Percentiles rank a stretch among this genome's conserved stretches.
These are phyloP conservation scores for Neria commutata DNA, from an alignment of 2,888 invertebrate genomes.

Conservation along the genomic window DNA sequence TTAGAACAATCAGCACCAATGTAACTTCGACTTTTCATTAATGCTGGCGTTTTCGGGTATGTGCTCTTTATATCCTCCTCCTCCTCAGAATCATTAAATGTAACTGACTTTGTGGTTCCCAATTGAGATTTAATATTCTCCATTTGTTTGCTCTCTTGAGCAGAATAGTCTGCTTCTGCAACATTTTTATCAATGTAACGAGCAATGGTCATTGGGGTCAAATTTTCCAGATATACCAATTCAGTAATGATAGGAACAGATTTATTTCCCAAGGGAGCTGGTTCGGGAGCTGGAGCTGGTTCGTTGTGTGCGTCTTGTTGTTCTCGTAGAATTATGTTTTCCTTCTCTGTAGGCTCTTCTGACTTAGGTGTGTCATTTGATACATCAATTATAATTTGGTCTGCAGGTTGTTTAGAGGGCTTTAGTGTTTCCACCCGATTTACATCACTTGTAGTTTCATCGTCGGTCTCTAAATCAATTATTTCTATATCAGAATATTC, in stretches of 20 bases:
- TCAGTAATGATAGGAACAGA: constrained; percentile 13
- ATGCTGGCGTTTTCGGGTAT: constrained; percentile 49
- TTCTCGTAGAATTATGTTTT: neutral
- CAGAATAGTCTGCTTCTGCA: neutral
- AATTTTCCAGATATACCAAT: neutral
- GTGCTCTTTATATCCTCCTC: constrained; percentile 32
- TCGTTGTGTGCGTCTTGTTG: constrained; percentile 3
- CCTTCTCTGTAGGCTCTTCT: neutral
- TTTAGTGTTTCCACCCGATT: neutral
- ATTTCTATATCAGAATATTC: too few relatives aligned
- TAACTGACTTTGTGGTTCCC: constrained; percentile 34
- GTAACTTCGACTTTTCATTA: constrained; percentile 34
- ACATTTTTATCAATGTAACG: neutral
- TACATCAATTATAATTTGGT: constrained; percentile 5
- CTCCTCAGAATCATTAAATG: constrained; percentile 32
- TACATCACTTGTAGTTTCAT: neutral
- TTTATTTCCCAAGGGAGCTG: too few relatives aligned
- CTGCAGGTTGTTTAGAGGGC: neutral
- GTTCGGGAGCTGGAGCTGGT: too few relatives aligned
- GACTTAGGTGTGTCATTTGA: neutral
- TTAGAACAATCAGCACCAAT: constrained; percentile 24
- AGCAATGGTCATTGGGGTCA: constrained; percentile 17
- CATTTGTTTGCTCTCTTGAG: neutral
- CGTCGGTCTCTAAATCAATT: neutral
- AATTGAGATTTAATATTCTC: neutral